Conservation (phyloP, 2,888 invertebrate species). For the Tanypteryx hageni region DNA sequence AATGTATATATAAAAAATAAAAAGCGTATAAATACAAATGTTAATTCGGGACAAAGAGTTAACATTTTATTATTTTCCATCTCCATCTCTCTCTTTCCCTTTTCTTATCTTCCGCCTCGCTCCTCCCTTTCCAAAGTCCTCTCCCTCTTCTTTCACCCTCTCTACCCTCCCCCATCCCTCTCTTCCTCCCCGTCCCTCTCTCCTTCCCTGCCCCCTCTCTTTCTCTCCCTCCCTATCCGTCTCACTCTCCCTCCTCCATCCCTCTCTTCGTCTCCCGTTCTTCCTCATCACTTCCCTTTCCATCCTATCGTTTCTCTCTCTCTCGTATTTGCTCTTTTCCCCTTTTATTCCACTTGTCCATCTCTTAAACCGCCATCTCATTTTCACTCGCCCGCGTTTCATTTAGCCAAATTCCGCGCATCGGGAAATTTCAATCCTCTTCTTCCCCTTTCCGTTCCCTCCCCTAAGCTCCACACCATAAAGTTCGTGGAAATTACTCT, state of each 20-base stretch:
- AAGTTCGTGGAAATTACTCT: background rate
- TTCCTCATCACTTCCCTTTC: background rate
- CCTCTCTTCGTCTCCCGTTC: too few species aligned
- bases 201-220: background rate
- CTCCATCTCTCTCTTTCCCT: too few species aligned
- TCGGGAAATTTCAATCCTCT: background rate
- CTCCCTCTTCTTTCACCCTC: background rate
- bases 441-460: background rate
- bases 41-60: too few species aligned
- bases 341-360: background rate
- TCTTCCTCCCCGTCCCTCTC: background rate
- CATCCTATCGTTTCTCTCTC: background rate
- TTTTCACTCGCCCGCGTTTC: slow-evolving; percentile 43
- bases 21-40: too few species aligned
- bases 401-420: slow-evolving; percentile 18
- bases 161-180: background rate
- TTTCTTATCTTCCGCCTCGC: background rate
- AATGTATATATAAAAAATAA: too few species aligned
- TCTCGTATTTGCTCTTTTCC: background rate
- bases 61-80: too few species aligned
- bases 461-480: background rate
- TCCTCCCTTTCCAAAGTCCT: background rate
- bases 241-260: background rate
- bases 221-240: background rate
- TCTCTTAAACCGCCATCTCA: background rate